Percentiles rank a stretch among this genome's conserved stretches.
phyloP scores from a whole-genome alignment of 37 sponge, comb jelly and placozoan genomes.

The Spongilla lacustris region DNA sequence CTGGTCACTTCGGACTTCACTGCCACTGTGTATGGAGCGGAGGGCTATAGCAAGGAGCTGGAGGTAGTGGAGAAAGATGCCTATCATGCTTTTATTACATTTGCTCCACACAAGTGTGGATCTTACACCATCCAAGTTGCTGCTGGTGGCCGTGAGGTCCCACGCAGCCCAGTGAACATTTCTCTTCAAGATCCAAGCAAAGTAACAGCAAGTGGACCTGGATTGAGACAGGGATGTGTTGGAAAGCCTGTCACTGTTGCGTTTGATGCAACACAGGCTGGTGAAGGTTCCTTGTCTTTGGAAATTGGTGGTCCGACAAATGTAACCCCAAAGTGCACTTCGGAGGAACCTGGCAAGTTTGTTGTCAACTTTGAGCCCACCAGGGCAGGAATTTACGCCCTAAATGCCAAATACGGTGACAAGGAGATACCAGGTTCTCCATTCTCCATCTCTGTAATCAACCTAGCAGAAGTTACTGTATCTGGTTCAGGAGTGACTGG shows the following conservation, averaged over 20 bases:
- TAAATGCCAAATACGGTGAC: slow-evolving; percentile 38
- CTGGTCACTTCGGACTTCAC: slow-evolving; percentile 22
- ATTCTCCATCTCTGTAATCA: slow-evolving; percentile 56
- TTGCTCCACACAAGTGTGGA: slow-evolving; percentile 49
- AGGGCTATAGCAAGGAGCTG: not conserved
- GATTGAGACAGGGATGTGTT: slow-evolving; percentile 61
- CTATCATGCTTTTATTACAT: slow-evolving; percentile 8
- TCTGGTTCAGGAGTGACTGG: slow-evolving; percentile 9
- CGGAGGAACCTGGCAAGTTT: slow-evolving; percentile 1
- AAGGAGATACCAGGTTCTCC: slow-evolving; percentile 70
- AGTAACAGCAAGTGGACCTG: slow-evolving; percentile 72
- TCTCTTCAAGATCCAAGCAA: slow-evolving; percentile 65
- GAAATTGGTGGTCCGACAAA: slow-evolving; percentile 25
- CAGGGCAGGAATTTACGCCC: slow-evolving; percentile 42
- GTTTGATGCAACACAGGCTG: slow-evolving; percentile 66
- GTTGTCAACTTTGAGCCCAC: slow-evolving; percentile 25
- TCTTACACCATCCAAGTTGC: slow-evolving; percentile 36
- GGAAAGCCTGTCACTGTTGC: slow-evolving; percentile 34
- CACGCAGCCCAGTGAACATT: slow-evolving; percentile 69
- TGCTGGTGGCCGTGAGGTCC: slow-evolving; percentile 50
- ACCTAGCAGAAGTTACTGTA: slow-evolving; percentile 48
- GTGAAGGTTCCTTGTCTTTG: slow-evolving; percentile 45
- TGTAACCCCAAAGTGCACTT: slow-evolving; percentile 9
- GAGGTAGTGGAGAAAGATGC: slow-evolving; percentile 18
- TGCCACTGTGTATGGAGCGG: slow-evolving; percentile 8